These are phyloP conservation scores for Rugalucina vietnamica DNA, from an alignment of 2,888 invertebrate genomes.

Conservation along the genomic window DNA sequence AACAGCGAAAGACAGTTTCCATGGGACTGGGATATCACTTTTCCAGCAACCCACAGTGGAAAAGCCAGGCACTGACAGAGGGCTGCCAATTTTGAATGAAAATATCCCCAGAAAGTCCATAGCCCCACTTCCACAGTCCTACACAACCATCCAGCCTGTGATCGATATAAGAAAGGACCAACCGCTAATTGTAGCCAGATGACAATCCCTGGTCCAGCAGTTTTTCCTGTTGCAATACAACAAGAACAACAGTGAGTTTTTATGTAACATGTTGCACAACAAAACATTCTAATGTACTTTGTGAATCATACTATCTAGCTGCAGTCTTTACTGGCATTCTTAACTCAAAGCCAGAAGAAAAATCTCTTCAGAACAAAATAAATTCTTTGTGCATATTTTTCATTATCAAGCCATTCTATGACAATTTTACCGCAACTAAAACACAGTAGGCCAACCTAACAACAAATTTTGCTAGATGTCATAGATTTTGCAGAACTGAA, in stretches of 20 bases:
- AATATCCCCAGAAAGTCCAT: not conserved
- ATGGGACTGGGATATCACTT: constrained; percentile 1
- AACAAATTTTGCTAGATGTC: not conserved
- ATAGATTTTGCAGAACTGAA: no score
- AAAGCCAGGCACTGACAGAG: not conserved
- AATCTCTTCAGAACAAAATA: no score
- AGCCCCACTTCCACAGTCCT: not conserved
- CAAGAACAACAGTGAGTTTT: no score
- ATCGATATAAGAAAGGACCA: not conserved
- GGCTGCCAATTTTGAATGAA: not conserved
- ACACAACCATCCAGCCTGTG: not conserved
- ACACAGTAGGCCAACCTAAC: not conserved
- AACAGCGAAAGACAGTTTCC: not conserved
- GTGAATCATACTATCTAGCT: no score
- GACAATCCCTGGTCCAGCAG: not conserved
- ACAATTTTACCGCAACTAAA: not conserved
- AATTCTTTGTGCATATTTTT: no score
- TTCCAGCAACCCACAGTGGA: not conserved
- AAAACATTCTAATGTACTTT: no score
- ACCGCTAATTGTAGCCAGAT: not conserved
- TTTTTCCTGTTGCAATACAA: not conserved
- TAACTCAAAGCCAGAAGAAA: no score
- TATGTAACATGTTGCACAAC: no score
- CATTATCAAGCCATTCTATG: not conserved
- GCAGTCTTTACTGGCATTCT: no score